Evolutionary conservation across 2,888 invertebrate species (phyloP).

Genomic region (Griposia aprilina): DNA sequence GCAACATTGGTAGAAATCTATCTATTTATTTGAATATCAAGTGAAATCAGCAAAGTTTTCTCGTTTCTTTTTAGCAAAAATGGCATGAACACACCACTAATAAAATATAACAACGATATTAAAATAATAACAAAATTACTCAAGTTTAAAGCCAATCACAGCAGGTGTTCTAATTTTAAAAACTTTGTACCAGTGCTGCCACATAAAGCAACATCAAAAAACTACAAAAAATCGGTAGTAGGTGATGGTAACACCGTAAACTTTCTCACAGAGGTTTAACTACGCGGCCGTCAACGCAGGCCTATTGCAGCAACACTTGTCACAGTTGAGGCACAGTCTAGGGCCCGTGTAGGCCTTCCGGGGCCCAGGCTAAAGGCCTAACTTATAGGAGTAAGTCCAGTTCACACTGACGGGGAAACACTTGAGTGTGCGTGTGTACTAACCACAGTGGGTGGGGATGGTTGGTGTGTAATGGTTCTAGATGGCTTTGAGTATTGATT

Average conservation of each 20-base stretch:
- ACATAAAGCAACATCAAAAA: slow-evolving; percentile 68
- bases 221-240: slow-evolving; percentile 69
- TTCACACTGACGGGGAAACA: slow-evolving; percentile 77
- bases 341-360: slow-evolving; percentile 79
- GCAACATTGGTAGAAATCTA: slow-evolving; percentile 68
- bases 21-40: background rate
- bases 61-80: background rate
- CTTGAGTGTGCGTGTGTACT: slow-evolving; percentile 83
- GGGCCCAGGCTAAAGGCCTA: slow-evolving; percentile 68
- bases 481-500: slow-evolving; percentile 27
- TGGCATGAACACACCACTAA: background rate
- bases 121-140: no score
- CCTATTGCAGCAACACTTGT: slow-evolving; percentile 89
- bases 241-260: slow-evolving; percentile 88
- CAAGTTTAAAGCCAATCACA: background rate
- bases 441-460: slow-evolving; percentile 71
- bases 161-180: background rate
- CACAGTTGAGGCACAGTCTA: slow-evolving; percentile 86
- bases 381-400: slow-evolving; percentile 86
- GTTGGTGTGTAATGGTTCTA: slow-evolving; percentile 68
- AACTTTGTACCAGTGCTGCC: slow-evolving; percentile 73
- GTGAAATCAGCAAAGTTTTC: background rate
- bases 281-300: slow-evolving; percentile 90
- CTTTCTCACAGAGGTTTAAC: slow-evolving; percentile 90
- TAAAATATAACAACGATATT: background rate